These are phyloP conservation scores for Stomatorhinus walkeri DNA, from an alignment of 2,797 vertebrate genomes.

Conservation along the genomic window DNA sequence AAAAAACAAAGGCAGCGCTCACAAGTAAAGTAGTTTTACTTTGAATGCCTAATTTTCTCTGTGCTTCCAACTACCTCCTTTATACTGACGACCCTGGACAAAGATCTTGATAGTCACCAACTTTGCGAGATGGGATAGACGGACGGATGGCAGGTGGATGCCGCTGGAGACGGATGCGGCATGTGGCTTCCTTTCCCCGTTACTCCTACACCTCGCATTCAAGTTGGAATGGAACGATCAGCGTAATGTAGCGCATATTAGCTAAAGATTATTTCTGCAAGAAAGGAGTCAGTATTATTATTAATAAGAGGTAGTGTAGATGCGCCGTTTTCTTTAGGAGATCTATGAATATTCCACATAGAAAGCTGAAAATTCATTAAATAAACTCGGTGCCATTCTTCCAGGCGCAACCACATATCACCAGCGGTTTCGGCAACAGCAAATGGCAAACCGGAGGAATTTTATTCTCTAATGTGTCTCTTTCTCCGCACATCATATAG, in stretches of 20 bases:
- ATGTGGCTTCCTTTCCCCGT: slow-evolving; percentile 5
- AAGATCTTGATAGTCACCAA: slow-evolving; percentile 22
- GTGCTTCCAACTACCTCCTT: slow-evolving; percentile 20
- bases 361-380: slow-evolving; percentile 10
- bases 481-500: background rate
- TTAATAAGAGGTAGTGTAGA: background rate
- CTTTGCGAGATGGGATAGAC: slow-evolving; percentile 20
- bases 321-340: background rate
- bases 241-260: slow-evolving; percentile 5
- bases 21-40: slow-evolving; percentile 20
- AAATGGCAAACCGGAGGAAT: background rate
- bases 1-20: slow-evolving; percentile 8
- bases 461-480: background rate
- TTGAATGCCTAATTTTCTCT: slow-evolving; percentile 3
- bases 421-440: background rate
- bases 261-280: slow-evolving; percentile 13
- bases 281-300: slow-evolving; percentile 23
- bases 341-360: slow-evolving; percentile 18
- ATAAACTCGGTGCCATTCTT: slow-evolving; percentile 17
- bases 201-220: background rate
- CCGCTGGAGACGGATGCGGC: background rate
- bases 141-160: background rate
- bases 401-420: slow-evolving; percentile 2
- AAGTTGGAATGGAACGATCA: background rate
- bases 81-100: slow-evolving; percentile 3